Evolutionary conservation across 2,113 vertebrate species (phyloP).

Genomic region (Mormyrus iriodes): DNA sequence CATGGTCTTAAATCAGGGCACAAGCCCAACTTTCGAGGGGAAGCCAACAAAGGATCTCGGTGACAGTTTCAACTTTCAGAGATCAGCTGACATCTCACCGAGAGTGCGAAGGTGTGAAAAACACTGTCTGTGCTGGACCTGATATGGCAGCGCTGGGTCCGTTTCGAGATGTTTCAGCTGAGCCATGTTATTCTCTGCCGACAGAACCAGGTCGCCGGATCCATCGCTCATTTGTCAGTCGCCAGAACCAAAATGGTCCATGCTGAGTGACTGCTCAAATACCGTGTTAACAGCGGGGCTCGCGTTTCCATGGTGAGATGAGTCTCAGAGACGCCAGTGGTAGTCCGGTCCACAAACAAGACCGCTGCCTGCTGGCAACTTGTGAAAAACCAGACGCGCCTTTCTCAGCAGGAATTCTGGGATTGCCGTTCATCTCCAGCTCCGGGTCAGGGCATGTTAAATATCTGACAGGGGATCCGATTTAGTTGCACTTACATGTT

Average conservation of each 20-base stretch:
- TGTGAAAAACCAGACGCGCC: slow-evolving; percentile 21
- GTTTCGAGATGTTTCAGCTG: neutral
- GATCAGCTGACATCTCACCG: neutral
- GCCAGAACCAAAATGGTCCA: neutral
- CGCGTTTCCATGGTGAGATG: slow-evolving; percentile 16
- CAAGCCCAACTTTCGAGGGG: slow-evolving; percentile 55
- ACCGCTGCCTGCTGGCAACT: slow-evolving; percentile 19
- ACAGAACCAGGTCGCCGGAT: neutral
- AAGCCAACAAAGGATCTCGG: slow-evolving; percentile 33
- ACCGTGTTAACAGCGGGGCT: neutral
- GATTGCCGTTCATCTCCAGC: neutral
- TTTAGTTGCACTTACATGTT: neutral
- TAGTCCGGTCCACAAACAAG: slow-evolving; percentile 38
- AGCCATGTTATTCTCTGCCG: neutral
- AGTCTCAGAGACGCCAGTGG: slow-evolving; percentile 4
- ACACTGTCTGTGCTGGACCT: neutral
- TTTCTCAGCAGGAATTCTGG: neutral
- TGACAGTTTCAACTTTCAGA: neutral
- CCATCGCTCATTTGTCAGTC: neutral
- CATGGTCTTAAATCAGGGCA: slow-evolving; percentile 49
- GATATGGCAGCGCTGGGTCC: neutral
- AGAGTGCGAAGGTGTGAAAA: neutral
- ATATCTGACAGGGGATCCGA: neutral
- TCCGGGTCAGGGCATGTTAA: neutral
- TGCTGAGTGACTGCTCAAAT: neutral